Conservation (phyloP, 2,888 invertebrate species). For the Netelia inedita region DNA sequence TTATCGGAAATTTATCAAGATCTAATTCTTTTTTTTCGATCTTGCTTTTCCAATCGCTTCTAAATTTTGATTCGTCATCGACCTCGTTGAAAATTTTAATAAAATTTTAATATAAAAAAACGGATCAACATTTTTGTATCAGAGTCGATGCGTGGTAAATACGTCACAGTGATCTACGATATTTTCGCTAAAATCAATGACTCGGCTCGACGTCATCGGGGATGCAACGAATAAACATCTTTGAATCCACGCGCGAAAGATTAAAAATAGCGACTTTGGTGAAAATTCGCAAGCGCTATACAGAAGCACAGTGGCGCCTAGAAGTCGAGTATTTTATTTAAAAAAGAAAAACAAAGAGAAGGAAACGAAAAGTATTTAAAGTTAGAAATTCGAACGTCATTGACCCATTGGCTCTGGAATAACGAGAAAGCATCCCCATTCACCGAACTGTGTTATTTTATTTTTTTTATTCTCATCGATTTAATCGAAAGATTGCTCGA, state of each 20-base stretch:
- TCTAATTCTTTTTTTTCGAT: too few relatives aligned
- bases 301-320: neutral
- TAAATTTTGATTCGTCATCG: neutral
- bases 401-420: too few relatives aligned
- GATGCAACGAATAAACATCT: conserved; percentile 49
- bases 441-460: too few relatives aligned
- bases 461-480: too few relatives aligned
- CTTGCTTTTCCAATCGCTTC: neutral
- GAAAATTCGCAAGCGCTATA: conserved; percentile 24
- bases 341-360: neutral
- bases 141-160: conserved; percentile 23
- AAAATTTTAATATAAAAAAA: conserved; percentile 15
- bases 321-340: neutral
- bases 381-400: too few relatives aligned
- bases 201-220: conserved; percentile 49
- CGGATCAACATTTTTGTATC: conserved; percentile 26
- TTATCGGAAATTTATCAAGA: too few relatives aligned
- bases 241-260: conserved; percentile 54
- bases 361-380: too few relatives aligned
- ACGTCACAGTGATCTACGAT: conserved; percentile 44
- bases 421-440: too few relatives aligned
- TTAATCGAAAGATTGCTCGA: too few relatives aligned
- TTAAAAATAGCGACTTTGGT: conserved; percentile 56
- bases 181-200: conserved; percentile 37
- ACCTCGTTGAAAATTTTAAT: neutral